Evolutionary conservation across 1,140 invertebrate genomes (phyloP).

Genomic region (Solen grandis): DNA sequence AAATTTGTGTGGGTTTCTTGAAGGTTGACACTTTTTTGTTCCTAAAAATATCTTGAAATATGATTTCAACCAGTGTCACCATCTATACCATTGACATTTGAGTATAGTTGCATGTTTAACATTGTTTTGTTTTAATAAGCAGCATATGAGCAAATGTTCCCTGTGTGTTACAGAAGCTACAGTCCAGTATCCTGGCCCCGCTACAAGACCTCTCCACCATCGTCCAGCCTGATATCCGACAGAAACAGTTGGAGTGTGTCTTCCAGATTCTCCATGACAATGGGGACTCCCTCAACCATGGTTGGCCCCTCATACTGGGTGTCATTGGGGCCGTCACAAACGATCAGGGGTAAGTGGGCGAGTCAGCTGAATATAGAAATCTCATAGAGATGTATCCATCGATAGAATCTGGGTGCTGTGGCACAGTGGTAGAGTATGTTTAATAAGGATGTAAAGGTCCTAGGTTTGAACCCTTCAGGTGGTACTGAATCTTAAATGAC

Average conservation of each 20-base stretch:
- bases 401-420: no score
- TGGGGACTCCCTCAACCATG: slow-evolving; percentile 94
- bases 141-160: no score
- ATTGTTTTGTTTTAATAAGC: neutral
- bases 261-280: slow-evolving; percentile 95
- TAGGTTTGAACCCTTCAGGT: no score
- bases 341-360: slow-evolving; percentile 93
- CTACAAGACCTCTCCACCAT: slow-evolving; percentile 94
- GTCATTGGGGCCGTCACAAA: slow-evolving; percentile 97
- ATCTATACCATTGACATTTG: neutral
- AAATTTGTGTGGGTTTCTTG: no score
- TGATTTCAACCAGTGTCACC: no score
- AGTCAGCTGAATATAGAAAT: no score
- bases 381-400: no score
- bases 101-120: neutral
- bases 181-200: slow-evolving; percentile 92
- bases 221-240: slow-evolving; percentile 94
- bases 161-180: slow-evolving; percentile 86
- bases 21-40: no score
- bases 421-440: no score
- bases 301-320: slow-evolving; percentile 96
- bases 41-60: no score
- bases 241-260: slow-evolving; percentile 96
- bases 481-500: no score
- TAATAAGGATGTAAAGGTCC: no score